Evolutionary conservation across 2,888 invertebrate genomes (phyloP), one percentile per base, ranked within the genome.

Genomic region (Diplazon laetatorius): DNA sequence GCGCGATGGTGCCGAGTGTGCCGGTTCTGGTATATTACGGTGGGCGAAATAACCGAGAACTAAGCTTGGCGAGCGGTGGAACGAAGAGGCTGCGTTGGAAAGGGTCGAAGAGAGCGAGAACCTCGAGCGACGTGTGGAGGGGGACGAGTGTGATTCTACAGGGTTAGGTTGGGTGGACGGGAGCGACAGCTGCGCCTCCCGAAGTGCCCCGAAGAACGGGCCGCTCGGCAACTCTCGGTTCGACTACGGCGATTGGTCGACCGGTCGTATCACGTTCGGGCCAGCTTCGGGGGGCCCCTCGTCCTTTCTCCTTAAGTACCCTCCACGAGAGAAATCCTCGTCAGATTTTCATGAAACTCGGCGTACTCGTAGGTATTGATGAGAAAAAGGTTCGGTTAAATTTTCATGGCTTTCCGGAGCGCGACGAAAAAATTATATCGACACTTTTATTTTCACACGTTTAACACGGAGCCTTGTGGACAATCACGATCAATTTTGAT

Each of bases 171-270:
- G 25, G 68, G 20, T 20, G 50, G 52, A 14, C 6, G 37, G 46
- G 46, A 57, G 35, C 77, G 70, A 74, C 80, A 77, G 80, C 80
- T 80, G 80, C 74, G 71, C 55, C 16, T 18, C 2, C 30, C 30
- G 6, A 2, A 5, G 4, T 30, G 30, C 30, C 39, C 39, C 59
- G 73, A 35, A 30, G 46, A 62, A 55, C 50, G 63, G 55, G 55
- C 12, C 74, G 37, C 70, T 73, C 62, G 79, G 75, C 55, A 71
- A 78, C 71, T 76, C 71, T 68, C 62, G 60, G 66, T 5, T 20
- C n/a, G 18, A 12, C 39, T 3, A 55, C 55, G 22, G 30, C 68
- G 74, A 75, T 75, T 75, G 75, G 75, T 75, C 50, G 42, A 62
- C 12, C 69, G 75, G 75, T 75, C 50, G 42, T 52, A 12, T 39